Evolutionary conservation across 2,797 vertebrate genomes (phyloP).

Genomic region (Chaenodraco wilsoni): DNA sequence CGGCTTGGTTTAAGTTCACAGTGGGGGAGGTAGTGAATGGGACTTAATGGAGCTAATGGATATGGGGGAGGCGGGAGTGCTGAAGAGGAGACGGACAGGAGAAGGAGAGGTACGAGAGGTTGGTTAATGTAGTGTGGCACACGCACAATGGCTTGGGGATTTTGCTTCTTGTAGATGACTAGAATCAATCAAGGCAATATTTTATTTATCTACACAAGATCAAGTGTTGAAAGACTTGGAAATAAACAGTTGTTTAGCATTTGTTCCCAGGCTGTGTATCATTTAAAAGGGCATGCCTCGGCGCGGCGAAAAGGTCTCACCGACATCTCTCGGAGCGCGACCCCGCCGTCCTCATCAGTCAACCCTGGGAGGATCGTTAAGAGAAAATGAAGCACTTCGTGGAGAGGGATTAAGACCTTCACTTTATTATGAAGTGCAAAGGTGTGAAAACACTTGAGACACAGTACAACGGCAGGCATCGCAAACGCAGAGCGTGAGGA

Average conservation of each 20-base stretch:
- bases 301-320: constrained; percentile 21
- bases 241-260: constrained; percentile 26
- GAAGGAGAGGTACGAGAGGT: constrained; percentile 43
- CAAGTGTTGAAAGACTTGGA: constrained; percentile 6
- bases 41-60: constrained; percentile 78
- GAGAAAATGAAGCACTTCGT: constrained; percentile 60
- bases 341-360: constrained; percentile 51
- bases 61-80: constrained; percentile 51
- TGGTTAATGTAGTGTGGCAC: constrained; percentile 51
- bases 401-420: constrained; percentile 63
- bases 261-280: constrained; percentile 22
- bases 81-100: constrained; percentile 52
- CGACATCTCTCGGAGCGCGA: constrained; percentile 27
- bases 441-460: constrained; percentile 77
- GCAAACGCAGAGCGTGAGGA: constrained; percentile 48
- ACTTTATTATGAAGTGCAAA: constrained; percentile 79
- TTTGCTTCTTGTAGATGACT: background rate
- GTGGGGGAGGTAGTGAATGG: constrained; percentile 67
- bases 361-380: constrained; percentile 56
- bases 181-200: background rate
- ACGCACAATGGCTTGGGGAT: constrained; percentile 19
- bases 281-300: constrained; percentile 42
- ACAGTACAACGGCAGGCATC: constrained; percentile 39
- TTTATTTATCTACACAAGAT: background rate
- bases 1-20: constrained; percentile 72